A percentile compares a stretch with the other conserved stretches of the same genome.
Conservation (phyloP, 37 sponge, comb jelly and placozoan genomes). For the Beroe forskalii region DNA sequence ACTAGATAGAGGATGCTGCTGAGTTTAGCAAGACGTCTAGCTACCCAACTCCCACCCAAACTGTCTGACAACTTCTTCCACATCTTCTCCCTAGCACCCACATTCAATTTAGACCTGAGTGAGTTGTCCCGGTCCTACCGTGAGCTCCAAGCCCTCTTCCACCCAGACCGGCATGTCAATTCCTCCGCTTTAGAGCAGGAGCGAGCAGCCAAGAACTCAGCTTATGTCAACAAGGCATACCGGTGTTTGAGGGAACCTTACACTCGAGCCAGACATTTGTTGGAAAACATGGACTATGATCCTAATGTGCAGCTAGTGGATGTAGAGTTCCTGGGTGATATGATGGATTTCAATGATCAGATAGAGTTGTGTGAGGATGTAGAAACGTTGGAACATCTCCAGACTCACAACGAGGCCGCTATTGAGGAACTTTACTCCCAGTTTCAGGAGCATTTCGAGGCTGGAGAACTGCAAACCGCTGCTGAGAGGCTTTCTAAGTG, state of each 20-base stretch:
- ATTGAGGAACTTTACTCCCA: neutral
- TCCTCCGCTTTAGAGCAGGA: constrained; percentile 32
- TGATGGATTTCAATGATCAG: constrained; percentile 56
- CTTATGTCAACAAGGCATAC: constrained; percentile 29
- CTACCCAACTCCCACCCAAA: neutral
- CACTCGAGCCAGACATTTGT: neutral
- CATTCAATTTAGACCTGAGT: neutral
- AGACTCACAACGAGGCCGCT: neutral
- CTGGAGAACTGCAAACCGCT: neutral
- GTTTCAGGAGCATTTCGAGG: constrained; percentile 21
- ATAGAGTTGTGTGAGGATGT: constrained; percentile 50
- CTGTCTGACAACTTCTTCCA: neutral
- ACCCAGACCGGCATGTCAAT: constrained; percentile 17
- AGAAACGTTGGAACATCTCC: neutral
- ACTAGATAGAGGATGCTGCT: no score
- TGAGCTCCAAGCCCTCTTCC: neutral
- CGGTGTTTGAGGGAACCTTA: constrained; percentile 38
- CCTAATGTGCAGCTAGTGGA: constrained; percentile 1
- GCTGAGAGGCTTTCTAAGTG: constrained; percentile 10
- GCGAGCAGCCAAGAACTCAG: constrained; percentile 5
- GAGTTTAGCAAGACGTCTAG: neutral
- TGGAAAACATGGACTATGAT: neutral
- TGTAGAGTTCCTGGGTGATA: constrained; percentile 6
- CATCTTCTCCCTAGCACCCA: constrained; percentile 58
- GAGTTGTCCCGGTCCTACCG: neutral